phyloP scores from a whole-genome alignment of 2,888 invertebrate species.

The Smittia aterrima region DNA sequence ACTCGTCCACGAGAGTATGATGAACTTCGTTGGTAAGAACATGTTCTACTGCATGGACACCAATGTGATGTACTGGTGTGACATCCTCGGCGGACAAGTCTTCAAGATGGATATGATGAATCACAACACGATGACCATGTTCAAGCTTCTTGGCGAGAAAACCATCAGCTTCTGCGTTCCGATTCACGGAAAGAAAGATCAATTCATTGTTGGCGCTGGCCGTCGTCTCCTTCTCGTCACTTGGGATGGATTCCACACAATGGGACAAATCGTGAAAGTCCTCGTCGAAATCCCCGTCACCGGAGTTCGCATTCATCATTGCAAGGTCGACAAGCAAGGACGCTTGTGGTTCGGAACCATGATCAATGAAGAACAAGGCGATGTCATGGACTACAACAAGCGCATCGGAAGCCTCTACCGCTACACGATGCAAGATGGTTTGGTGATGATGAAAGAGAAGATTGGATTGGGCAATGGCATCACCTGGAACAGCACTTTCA shows the following conservation, averaged over 20 bases:
- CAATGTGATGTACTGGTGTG: constrained; percentile 14
- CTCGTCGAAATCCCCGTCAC: not conserved
- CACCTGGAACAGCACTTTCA: not conserved
- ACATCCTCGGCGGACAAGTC: constrained; percentile 18
- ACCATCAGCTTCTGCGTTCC: constrained; percentile 24
- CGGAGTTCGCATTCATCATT: constrained; percentile 19
- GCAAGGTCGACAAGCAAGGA: constrained; percentile 12
- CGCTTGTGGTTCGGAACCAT: constrained; percentile 27
- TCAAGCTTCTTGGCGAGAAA: not conserved
- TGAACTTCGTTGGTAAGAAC: constrained; percentile 21
- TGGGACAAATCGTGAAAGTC: not conserved
- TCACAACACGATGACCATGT: not conserved
- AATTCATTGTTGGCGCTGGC: constrained; percentile 26
- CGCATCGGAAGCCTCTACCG: not conserved
- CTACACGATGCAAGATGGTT: constrained; percentile 1
- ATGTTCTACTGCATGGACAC: constrained; percentile 10
- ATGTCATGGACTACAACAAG: not conserved
- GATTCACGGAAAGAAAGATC: not conserved
- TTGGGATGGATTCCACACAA: constrained; percentile 18
- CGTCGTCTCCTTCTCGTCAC: not conserved
- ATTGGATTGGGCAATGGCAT: constrained; percentile 32
- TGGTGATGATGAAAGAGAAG: not conserved
- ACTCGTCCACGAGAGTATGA: not conserved
- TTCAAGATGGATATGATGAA: not conserved
- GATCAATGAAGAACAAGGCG: constrained; percentile 1